Conservation (phyloP, 2,113 vertebrate species). For the Chiloscyllium plagiosum region DNA sequence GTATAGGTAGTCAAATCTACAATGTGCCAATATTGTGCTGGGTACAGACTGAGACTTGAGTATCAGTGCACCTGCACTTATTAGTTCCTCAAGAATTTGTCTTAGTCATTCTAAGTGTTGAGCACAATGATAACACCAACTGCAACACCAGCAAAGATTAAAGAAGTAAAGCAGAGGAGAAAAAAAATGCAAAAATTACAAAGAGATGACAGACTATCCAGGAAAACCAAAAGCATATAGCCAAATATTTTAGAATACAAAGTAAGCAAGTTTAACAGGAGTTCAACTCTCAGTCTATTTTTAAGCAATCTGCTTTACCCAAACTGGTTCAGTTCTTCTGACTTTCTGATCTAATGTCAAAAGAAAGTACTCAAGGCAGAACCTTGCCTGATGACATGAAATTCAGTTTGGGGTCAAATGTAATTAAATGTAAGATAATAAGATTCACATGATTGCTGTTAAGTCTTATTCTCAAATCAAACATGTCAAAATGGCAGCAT, state of each 20-base stretch:
- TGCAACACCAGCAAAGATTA: neutral
- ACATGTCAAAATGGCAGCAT: neutral
- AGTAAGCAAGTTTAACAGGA: neutral
- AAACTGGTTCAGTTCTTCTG: neutral
- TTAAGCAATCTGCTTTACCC: neutral
- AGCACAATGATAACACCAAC: neutral
- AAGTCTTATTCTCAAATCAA: neutral
- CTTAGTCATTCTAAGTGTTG: neutral
- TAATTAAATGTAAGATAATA: neutral
- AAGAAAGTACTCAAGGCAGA: neutral
- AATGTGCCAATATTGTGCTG: neutral
- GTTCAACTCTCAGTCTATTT: neutral
- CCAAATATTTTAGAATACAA: neutral
- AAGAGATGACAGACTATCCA: neutral
- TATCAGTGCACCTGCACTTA: neutral
- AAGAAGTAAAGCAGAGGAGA: neutral
- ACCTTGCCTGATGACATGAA: neutral
- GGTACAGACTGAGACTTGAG: neutral
- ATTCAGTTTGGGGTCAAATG: neutral
- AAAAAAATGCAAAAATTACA: neutral
- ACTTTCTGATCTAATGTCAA: neutral
- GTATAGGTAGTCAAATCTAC: neutral
- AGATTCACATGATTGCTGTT: neutral
- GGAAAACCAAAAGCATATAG: neutral
- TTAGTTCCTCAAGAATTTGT: neutral